Evolutionary conservation across 2,888 invertebrate genomes (phyloP), one percentile per base, ranked within the genome.

Genomic region (Patella ulyssiponensis): DNA sequence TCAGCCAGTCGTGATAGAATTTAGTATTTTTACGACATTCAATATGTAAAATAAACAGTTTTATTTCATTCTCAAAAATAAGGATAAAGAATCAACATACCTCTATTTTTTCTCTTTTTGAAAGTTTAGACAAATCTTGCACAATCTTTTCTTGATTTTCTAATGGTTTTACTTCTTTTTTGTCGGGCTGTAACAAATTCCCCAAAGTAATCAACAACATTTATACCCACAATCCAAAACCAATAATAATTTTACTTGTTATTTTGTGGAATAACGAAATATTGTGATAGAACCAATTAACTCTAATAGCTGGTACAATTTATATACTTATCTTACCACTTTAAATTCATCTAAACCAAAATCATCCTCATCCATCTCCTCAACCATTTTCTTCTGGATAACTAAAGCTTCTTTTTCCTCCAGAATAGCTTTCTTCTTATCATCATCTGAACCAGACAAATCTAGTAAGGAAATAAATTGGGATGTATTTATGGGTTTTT

Each of bases 71-170:
- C 7, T 44, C 44, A 44, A 44, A 44, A 9, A 44, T 44, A 44
- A 1, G 7, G 44, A 44, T 44, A 44, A 44, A 7, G 44, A 44
- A 33, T 33, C 58, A 27, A 73, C 70, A 73, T 79, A 86, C 86
- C 86, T 95, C 94, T 76, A 95, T 88, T 87, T 96, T 96, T 90
- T 97, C 95, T 77, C 95, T 93, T 86, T 95, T 94, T 17, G 95
- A 94, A 87, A 97, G 93, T 86, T 95, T 94, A 76, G 94, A 94
- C 71, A 97, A 92, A 92, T 97, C 96, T 85, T 94, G 94, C 92
- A 95, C 95, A 58, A 97, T 94, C 77, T 94, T 87, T 79, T 86
- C 86, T 75, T 84, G 81, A 54, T 79, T 82, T 54, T 80, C 76
- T 20, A 78, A 78, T 58, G 71, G 75, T 17, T 79, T 77, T n/a